Evolutionary conservation across 2,888 invertebrate genomes (phyloP), one percentile per base, ranked within the genome.

Genomic region (Coelopa pilipes): DNA sequence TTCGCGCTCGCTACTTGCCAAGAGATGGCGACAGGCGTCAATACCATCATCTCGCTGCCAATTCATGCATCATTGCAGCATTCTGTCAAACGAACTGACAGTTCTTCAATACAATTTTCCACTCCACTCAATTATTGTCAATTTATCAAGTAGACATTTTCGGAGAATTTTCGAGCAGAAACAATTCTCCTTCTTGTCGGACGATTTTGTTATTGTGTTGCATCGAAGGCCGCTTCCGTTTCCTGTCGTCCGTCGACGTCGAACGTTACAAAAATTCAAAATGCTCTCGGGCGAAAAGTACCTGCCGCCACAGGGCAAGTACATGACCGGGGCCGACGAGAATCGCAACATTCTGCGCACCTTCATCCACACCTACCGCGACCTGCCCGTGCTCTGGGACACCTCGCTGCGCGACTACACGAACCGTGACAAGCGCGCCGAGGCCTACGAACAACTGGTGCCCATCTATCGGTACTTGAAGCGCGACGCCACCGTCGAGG

Each of bases 381-480:
- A 84, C 24, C 78, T 86, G 74, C 86, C 86, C 17, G 83, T 86
- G 3, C 78, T 86, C 0, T 86, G 86, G 87, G 86, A 86, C 76
- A 84, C 85, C 4, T 84, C 86, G 15, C 73, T 85, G 15, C 79
- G 85, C 1, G 86, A 86, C 60, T 86, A 86, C 75, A 85, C 87
- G 3, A 86, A 85, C 60, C 82, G 86, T 0, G 87, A 86, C 57
- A 86, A 86, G 70, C 79, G 86, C 1, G 83, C 82, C 4, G 83
- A 85, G 67, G 86, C 85, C 0, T 86, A 86, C 68, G 81, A 83
- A 19, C 80, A 85, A 50, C 73, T 80, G 69, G 78, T 80, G 19
- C 83, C 85, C 46, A 84, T 86, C 1, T 86, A 84, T 47, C 83
- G 83, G 5, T 82, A 82, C 45, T 79, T 86, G 15, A 86, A 86